Percentiles rank a stretch among this genome's conserved stretches.
phyloP scores from a whole-genome alignment of 2,113 vertebrate species.

The Lepisosteus osseus region DNA sequence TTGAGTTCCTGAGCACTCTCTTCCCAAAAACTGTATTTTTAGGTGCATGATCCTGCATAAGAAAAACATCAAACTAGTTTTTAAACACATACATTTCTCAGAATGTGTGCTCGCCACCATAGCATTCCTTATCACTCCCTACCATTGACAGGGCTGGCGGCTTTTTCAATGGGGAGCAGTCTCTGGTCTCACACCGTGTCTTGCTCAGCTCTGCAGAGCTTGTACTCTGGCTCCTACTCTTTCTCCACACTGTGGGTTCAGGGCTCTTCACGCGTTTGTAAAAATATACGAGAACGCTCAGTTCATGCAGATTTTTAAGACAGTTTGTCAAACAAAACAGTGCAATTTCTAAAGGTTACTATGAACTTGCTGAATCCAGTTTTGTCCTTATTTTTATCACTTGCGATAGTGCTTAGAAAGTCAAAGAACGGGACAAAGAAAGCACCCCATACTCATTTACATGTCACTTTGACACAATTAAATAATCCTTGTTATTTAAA shows the following conservation, averaged over 20 bases:
- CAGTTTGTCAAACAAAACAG: too few species aligned
- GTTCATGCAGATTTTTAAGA: too few species aligned
- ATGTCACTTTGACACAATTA: too few species aligned
- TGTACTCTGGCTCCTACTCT: slow-evolving; percentile 27
- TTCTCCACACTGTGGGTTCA: slow-evolving; percentile 39
- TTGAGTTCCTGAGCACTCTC: slow-evolving; percentile 43
- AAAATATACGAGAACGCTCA: neutral
- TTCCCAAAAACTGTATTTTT: slow-evolving; percentile 39
- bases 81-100: neutral
- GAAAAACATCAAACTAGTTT: too few species aligned
- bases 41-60: slow-evolving; percentile 49
- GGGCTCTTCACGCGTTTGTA: slow-evolving; percentile 28
- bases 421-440: neutral
- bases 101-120: neutral
- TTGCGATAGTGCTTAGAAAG: neutral
- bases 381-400: too few species aligned
- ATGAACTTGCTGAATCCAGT: too few species aligned
- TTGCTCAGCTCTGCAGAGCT: slow-evolving; percentile 49
- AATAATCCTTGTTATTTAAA: too few species aligned
- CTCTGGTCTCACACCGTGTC: slow-evolving; percentile 39
- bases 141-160: slow-evolving; percentile 48
- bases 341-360: too few species aligned
- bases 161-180: slow-evolving; percentile 21
- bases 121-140: slow-evolving; percentile 19
- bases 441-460: too few species aligned